Conservation (phyloP, 1,140 invertebrate species). For the Cephus cinctus region DNA sequence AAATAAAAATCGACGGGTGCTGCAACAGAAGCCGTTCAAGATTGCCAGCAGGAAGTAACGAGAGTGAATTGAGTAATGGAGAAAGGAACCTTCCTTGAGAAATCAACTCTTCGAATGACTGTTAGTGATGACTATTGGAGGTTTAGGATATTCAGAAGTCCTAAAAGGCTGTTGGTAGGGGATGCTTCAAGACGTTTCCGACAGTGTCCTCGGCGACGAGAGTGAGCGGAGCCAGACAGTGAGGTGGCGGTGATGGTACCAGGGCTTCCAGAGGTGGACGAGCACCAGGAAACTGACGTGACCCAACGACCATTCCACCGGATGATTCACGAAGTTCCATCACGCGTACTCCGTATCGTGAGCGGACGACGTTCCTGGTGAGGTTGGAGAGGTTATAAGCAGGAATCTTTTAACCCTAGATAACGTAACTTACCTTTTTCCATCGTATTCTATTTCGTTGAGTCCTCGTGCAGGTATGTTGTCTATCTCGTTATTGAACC, state of each 20-base stretch:
- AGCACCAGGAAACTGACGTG: conserved; percentile 46
- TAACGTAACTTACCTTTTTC: conserved; percentile 38
- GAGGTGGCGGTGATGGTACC: conserved; percentile 41
- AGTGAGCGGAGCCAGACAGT: conserved; percentile 36
- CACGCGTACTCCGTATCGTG: conserved; percentile 57
- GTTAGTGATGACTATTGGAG: too few relatives aligned
- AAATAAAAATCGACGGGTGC: too few relatives aligned
- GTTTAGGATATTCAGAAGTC: too few relatives aligned
- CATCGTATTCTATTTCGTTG: conserved; percentile 45
- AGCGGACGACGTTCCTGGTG: conserved; percentile 56
- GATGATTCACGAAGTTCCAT: conserved; percentile 59
- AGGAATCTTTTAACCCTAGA: conserved; percentile 1
- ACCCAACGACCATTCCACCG: conserved; percentile 47
- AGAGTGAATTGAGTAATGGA: too few relatives aligned
- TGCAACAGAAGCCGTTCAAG: too few relatives aligned
- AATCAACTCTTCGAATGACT: too few relatives aligned
- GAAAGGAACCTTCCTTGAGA: too few relatives aligned
- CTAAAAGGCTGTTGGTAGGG: conserved; percentile 48
- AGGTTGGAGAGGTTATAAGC: conserved; percentile 11
- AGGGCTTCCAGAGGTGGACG: conserved; percentile 46
- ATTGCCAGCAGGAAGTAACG: too few relatives aligned
- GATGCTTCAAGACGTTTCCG: conserved; percentile 54
- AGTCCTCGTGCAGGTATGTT: conserved; percentile 25
- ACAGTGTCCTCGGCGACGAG: conserved; percentile 52
- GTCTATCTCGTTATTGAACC: conserved; percentile 47